Base-by-base conservation (phyloP, 2,888 invertebrate genomes). In the Nemapogon koenigi region DNA sequence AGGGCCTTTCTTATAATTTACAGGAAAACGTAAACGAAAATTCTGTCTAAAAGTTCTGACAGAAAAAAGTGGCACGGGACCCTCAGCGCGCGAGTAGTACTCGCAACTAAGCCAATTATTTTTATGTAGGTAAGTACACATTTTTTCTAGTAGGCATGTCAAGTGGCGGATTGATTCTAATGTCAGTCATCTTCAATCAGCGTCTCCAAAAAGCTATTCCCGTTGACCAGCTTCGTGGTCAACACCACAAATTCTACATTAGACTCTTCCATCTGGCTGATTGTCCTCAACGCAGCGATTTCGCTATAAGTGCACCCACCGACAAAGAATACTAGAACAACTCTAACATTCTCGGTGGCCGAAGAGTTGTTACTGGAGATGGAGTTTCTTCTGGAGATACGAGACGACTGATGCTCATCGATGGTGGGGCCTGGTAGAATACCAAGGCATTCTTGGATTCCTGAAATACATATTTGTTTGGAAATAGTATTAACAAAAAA, bases 261-360 rank as follows among this genome's bases (percentile, higher is more conserved):
- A 4, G 88, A 85, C 42, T 90, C 90, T 55, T 90, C 90, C 56
- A 88, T 87, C 46, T 88, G 88, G 8, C 89, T 86, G 14, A 90
- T 72, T 50, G 85, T 88, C 41, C 90, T 78, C 7, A 91, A 57
- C 0, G 90, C 89, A 0, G 90, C 89, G 52, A 91, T 88, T 71
- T 99, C 99, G 2, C 97, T 94, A 71, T 89, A 94, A 0, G 98
- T 99, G 59, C 97, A 94, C 0, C 99, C 99, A 3, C 99, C 99
- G 11, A 99, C 87, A 60, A 97, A 97, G 65, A 97, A 94, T 1
- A 99, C 94, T 1, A 98, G 75, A 6, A 96, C 87, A 2, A 94
- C 88, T 46, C 82, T 81, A 0, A 87, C 83, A 26, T 82, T 81
- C 48, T 89, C 85, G 29, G 69, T 54, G 1, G 70, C 55, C 0